Percentiles rank a stretch among this genome's conserved stretches.
Evolutionary conservation across 2,113 vertebrate species (phyloP).

Genomic region (Leptobrachium leishanense): DNA sequence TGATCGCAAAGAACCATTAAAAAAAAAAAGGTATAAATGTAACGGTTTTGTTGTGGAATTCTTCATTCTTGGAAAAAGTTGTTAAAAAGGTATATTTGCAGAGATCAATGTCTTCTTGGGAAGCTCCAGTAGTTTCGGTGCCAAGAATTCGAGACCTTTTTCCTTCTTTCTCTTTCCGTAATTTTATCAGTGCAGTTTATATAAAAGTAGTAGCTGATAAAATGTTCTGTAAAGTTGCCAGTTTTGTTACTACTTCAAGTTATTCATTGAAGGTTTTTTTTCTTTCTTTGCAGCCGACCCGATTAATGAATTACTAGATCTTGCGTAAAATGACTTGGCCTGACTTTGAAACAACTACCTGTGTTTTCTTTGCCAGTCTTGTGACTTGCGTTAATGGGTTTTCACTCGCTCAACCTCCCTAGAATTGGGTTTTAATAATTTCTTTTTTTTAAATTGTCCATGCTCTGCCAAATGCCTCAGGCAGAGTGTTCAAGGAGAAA

Average conservation of each 20-base stretch:
- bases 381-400: constrained; percentile 73
- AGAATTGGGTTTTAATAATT: constrained; percentile 48
- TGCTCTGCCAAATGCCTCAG: constrained; percentile 55
- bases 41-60: background rate
- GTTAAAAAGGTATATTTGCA: constrained; percentile 49
- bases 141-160: constrained; percentile 44
- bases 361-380: constrained; percentile 67
- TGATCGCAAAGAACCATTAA: too few relatives aligned
- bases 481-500: constrained; percentile 63
- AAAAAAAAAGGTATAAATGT: constrained; percentile 10
- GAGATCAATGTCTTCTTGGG: constrained; percentile 60
- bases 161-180: constrained; percentile 44
- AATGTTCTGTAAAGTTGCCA: constrained; percentile 52
- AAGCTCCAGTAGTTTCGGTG: constrained; percentile 53
- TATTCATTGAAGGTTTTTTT: constrained; percentile 67
- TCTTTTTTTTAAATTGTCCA: constrained; percentile 55
- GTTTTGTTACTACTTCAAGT: constrained; percentile 65
- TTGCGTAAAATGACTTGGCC: constrained; percentile 75
- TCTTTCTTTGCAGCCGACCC: constrained; percentile 57
- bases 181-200: constrained; percentile 54
- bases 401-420: constrained; percentile 51
- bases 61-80: constrained; percentile 45
- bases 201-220: constrained; percentile 55
- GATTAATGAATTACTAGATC: constrained; percentile 83
- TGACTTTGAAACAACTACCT: constrained; percentile 69